Evolutionary conservation across 1,140 invertebrate genomes (phyloP).

Genomic region (Thaumetopoea pityocampa): DNA sequence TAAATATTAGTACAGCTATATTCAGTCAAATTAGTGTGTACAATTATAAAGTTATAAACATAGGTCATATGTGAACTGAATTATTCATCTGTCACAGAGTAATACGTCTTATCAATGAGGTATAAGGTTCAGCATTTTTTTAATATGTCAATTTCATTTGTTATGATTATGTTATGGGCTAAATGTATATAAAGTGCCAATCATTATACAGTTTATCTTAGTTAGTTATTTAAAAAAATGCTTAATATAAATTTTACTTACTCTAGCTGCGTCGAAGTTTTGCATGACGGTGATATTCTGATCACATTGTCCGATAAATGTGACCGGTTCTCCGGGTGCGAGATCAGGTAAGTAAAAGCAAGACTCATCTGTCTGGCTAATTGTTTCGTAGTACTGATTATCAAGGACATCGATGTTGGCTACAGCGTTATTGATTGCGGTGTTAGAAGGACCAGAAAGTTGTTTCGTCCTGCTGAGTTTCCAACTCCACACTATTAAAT

Average conservation of each 20-base stretch:
- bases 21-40: too few species aligned
- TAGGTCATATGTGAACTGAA: too few species aligned
- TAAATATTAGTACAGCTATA: too few species aligned
- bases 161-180: too few species aligned
- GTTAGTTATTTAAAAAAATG: not conserved
- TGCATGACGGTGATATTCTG: slow-evolving; percentile 30
- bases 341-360: slow-evolving; percentile 50
- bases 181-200: too few species aligned
- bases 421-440: slow-evolving; percentile 36
- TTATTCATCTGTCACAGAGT: too few species aligned
- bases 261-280: slow-evolving; percentile 29
- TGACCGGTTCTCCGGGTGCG: slow-evolving; percentile 28
- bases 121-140: too few species aligned
- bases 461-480: slow-evolving; percentile 44
- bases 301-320: slow-evolving; percentile 44
- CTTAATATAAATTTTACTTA: slow-evolving; percentile 15
- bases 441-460: slow-evolving; percentile 20
- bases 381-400: slow-evolving; percentile 36
- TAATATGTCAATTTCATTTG: too few species aligned
- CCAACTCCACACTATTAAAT: slow-evolving; percentile 50
- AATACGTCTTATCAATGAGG: too few species aligned
- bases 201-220: too few species aligned
- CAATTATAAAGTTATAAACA: too few species aligned
- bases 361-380: slow-evolving; percentile 36
- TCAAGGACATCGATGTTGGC: slow-evolving; percentile 31